phyloP scores from a whole-genome alignment of 2,888 invertebrate genomes.

The Heliconius ethilla region DNA sequence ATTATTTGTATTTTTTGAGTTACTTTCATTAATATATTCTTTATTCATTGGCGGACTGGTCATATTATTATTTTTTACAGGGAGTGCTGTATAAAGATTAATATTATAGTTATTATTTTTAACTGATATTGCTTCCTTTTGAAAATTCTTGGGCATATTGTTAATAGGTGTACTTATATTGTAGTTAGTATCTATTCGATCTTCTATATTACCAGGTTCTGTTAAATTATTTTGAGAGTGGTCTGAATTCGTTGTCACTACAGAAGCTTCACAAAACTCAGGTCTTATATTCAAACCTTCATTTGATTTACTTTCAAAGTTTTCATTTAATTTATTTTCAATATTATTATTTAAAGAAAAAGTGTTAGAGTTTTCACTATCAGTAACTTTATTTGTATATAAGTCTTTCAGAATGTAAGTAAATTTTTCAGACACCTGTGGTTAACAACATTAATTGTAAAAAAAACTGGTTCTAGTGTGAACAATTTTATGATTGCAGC shows the following conservation, averaged over 20 bases:
- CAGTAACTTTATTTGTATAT: background rate
- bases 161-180: background rate
- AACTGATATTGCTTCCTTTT: background rate
- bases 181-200: background rate
- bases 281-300: background rate
- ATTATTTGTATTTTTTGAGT: background rate
- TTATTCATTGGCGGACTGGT: background rate
- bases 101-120: background rate
- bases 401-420: conserved; percentile 13
- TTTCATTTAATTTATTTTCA: background rate
- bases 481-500: background rate
- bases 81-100: background rate
- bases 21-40: background rate
- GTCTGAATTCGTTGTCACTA: background rate
- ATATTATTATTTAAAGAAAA: background rate
- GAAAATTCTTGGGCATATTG: background rate
- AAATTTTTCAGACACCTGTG: conserved; percentile 12
- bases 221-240: background rate
- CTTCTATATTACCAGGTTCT: background rate
- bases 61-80: background rate
- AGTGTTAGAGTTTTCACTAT: background rate
- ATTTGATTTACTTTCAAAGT: background rate
- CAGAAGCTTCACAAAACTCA: background rate
- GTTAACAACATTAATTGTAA: background rate
- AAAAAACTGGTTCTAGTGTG: background rate